Evolutionary conservation across 2,113 vertebrate species (phyloP), one percentile per base, ranked within the genome.

Genomic region (Scalopus aquaticus): DNA sequence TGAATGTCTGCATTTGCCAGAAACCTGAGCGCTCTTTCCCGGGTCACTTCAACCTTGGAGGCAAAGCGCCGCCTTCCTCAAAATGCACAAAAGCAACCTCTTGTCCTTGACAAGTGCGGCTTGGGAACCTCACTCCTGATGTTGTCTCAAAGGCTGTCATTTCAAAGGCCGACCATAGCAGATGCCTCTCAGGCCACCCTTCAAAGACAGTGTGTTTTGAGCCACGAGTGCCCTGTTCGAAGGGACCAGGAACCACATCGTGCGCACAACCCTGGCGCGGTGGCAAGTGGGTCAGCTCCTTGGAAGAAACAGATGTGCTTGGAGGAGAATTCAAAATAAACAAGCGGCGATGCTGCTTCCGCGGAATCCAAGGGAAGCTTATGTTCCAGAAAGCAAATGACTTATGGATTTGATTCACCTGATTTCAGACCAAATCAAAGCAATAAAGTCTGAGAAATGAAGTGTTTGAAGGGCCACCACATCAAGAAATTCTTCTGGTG

Each of bases 371-470:
- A 60, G 82, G 80, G 87, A 16, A 35, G 9, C 28, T 19, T 51
- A 20, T 22, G 54, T 69, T 80, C 54, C 93, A 89, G 51, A 74
- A 65, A 87, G 58, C 9, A 46, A 72, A 62, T 60, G 46, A 73
- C 39, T 65, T 73, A 44, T 24, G 79, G 64, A 7, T 4, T 28
- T 74, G 72, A 42, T 35, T 91, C 83, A 94, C 26, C 22, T 32
- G 69, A 65, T 87, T 91, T 64, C 32, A 88, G 49, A 35, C 42
- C 87, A 72, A 49, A 64, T 78, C 62, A 62, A 90, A 76, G 51
- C 4, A 35, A 82, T 7, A 5, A 49, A 58, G 37, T 49, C 54
- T 10, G 16, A 83, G 84, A 93, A 64, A 54, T 9, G 13, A 70
- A 10, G 15, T 20, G 12, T 12, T 65, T 69, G 35, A 70, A 49